Evolutionary conservation across 2,113 vertebrate species (phyloP).

Genomic region (Takifugu bimaculatus): DNA sequence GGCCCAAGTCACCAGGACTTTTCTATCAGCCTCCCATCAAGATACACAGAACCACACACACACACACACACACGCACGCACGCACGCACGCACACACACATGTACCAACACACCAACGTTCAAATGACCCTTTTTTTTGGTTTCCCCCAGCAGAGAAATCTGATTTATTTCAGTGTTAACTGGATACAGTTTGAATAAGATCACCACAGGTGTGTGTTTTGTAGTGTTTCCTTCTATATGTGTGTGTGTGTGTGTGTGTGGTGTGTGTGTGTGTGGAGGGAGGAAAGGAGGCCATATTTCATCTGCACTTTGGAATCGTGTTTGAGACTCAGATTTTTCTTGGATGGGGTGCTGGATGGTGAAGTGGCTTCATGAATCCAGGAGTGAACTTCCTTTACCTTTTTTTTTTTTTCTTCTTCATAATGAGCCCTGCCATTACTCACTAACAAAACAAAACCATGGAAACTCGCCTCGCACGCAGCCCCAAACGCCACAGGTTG

Average conservation of each 20-base stretch:
- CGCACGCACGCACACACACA: constrained; percentile 22
- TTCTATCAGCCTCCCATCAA: constrained; percentile 63
- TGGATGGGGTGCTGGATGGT: constrained; percentile 37
- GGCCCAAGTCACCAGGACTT: constrained; percentile 73
- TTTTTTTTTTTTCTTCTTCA: constrained; percentile 8
- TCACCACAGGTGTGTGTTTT: constrained; percentile 12
- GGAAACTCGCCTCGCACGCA: constrained; percentile 56
- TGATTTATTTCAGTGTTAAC: constrained; percentile 57
- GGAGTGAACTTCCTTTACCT: constrained; percentile 70
- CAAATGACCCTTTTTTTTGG: constrained; percentile 47
- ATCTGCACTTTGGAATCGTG: constrained; percentile 26
- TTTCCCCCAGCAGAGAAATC: constrained; percentile 35
- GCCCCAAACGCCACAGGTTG: constrained; percentile 37
- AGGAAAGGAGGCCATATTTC: constrained; percentile 13
- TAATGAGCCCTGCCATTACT: constrained; percentile 71
- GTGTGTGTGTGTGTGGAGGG: constrained; percentile 1
- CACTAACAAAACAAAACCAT: constrained; percentile 71
- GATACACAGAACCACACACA: constrained; percentile 35
- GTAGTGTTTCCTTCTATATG: constrained; percentile 1
- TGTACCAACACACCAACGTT: constrained; percentile 45
- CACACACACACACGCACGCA: constrained; percentile 18
- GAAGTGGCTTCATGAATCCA: constrained; percentile 66
- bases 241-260: constrained; percentile 12
- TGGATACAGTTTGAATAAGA: constrained; percentile 32
- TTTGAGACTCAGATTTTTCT: constrained; percentile 32